These are phyloP conservation scores for Hozukius guyotensis DNA, from an alignment of 2,797 vertebrate species.

Conservation along the genomic window DNA sequence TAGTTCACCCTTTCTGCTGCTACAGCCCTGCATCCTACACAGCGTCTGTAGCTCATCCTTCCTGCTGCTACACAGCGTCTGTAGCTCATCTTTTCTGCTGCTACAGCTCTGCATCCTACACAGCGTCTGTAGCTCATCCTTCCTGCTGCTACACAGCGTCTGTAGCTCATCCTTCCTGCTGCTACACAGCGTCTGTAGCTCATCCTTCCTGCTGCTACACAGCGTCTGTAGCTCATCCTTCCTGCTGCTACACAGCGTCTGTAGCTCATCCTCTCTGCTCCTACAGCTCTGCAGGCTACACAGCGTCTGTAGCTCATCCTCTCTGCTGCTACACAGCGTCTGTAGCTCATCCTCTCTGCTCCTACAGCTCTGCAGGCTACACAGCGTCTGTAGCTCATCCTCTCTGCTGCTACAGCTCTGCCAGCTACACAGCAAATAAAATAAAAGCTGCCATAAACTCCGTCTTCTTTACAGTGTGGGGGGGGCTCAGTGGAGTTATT, in stretches of 20 bases:
- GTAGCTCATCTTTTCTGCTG: constrained; percentile 14
- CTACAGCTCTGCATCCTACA: too few relatives aligned
- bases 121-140: constrained; percentile 1
- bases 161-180: constrained; percentile 15
- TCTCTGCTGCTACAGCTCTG: constrained; percentile 10
- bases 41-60: background rate
- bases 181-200: background rate
- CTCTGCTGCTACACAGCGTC: too few relatives aligned
- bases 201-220: too few relatives aligned
- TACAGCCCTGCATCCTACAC: too few relatives aligned
- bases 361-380: constrained; percentile 12
- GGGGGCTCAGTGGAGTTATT: constrained; percentile 35
- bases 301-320: too few relatives aligned
- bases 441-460: constrained; percentile 36
- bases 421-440: constrained; percentile 39
- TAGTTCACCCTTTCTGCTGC: constrained; percentile 14
- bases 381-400: constrained; percentile 2
- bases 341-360: too few relatives aligned
- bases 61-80: background rate
- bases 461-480: constrained; percentile 35
- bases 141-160: background rate
- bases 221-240: too few relatives aligned
- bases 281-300: too few relatives aligned
- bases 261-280: too few relatives aligned
- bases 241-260: too few relatives aligned